Conservation (phyloP, 2,797 vertebrate species). For the Lagodon rhomboides region DNA sequence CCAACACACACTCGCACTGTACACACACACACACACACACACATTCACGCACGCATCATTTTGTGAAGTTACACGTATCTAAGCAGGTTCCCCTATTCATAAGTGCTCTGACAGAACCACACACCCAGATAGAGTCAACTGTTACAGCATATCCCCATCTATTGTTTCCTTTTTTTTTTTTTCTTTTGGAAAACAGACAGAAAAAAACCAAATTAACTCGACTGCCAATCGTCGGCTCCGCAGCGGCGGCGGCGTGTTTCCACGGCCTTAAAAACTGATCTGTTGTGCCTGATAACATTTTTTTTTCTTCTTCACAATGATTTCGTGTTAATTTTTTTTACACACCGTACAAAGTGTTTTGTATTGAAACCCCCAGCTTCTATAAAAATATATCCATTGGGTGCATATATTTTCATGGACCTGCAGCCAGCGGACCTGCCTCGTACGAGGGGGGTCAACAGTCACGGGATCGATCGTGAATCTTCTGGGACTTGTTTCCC, state of each 20-base stretch:
- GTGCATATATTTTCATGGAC: slow-evolving; percentile 83
- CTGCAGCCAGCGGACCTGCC: slow-evolving; percentile 67
- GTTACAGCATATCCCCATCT: slow-evolving; percentile 76
- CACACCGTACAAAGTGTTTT: slow-evolving; percentile 76
- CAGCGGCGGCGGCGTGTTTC: slow-evolving; percentile 65
- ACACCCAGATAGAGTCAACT: slow-evolving; percentile 78
- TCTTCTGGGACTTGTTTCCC: slow-evolving; percentile 73
- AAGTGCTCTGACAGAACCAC: slow-evolving; percentile 88
- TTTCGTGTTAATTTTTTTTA: slow-evolving; percentile 69
- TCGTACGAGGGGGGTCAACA: slow-evolving; percentile 60
- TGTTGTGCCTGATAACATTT: slow-evolving; percentile 75
- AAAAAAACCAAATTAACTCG: slow-evolving; percentile 64
- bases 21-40: slow-evolving; percentile 72
- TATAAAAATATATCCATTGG: slow-evolving; percentile 86
- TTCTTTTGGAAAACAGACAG: slow-evolving; percentile 75
- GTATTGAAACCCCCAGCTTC: slow-evolving; percentile 79
- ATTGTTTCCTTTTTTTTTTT: slow-evolving; percentile 72
- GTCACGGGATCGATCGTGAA: slow-evolving; percentile 65
- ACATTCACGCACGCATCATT: slow-evolving; percentile 71
- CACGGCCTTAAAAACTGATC: slow-evolving; percentile 82
- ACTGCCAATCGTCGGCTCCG: slow-evolving; percentile 74
- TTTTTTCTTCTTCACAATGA: slow-evolving; percentile 50
- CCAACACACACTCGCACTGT: slow-evolving; percentile 65
- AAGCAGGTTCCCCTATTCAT: slow-evolving; percentile 83
- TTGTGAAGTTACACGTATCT: slow-evolving; percentile 84